A percentile compares a stretch with the other conserved stretches of the same genome.
Conservation (phyloP, 2,113 vertebrate species). For the Sinocyclocheilus anshuiensis region DNA sequence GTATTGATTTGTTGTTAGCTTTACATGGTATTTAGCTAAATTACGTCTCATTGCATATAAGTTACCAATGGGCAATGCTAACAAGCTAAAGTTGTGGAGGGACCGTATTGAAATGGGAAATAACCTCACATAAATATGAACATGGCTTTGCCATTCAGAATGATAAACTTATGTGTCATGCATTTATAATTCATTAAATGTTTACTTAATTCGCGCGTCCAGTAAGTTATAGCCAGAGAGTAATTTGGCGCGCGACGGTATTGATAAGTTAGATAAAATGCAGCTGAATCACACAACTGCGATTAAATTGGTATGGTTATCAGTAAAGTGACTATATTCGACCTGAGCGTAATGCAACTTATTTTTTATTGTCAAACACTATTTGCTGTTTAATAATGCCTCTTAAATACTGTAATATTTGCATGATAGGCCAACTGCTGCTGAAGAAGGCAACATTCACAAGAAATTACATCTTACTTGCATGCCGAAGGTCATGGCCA, state of each 20-base stretch:
- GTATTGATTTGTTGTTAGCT: not conserved
- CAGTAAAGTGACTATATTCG: not conserved
- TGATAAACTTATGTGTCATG: not conserved
- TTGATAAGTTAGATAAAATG: not conserved
- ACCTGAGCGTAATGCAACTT: not conserved
- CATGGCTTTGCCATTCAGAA: not conserved
- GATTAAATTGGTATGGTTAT: not conserved
- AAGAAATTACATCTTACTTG: not conserved
- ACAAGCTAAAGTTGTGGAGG: not conserved
- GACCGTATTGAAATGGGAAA: not conserved
- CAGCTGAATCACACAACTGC: not conserved
- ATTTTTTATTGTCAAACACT: not conserved
- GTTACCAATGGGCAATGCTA: not conserved
- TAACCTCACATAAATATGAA: not conserved
- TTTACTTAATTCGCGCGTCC: not conserved
- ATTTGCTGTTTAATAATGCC: not conserved
- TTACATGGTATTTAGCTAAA: not conserved
- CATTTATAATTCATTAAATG: too few species aligned
- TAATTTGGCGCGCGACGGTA: not conserved
- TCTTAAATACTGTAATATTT: not conserved
- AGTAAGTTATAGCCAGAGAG: not conserved
- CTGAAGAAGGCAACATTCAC: not conserved
- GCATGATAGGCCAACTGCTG: not conserved
- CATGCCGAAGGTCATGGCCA: not conserved
- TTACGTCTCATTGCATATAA: not conserved